A percentile compares a stretch with the other conserved stretches of the same genome.
Evolutionary conservation across 2,888 invertebrate species (phyloP).

Genomic region (Mythimna impura): DNA sequence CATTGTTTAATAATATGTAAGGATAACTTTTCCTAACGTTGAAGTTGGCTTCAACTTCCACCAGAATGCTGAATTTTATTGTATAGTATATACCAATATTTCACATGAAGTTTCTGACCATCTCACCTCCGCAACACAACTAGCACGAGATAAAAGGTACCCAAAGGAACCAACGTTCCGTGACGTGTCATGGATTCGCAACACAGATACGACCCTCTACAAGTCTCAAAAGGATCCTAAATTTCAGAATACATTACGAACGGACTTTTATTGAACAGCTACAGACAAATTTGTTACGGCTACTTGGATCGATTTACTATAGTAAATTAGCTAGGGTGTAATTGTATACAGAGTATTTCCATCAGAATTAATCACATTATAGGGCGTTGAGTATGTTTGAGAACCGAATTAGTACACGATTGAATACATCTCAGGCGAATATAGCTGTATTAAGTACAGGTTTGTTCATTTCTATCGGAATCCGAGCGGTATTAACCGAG

Average conservation of each 20-base stretch:
- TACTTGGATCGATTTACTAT: conserved; percentile 24
- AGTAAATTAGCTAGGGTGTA: conserved; percentile 28
- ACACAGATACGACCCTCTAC: conserved; percentile 14
- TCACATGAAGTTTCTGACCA: conserved; percentile 5
- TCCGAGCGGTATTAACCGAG: conserved; percentile 30
- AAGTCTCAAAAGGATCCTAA: background rate
- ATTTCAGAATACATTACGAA: conserved; percentile 9
- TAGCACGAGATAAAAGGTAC: background rate
- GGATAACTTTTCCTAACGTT: background rate
- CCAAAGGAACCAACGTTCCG: conserved; percentile 17
- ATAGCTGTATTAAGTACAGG: conserved; percentile 14
- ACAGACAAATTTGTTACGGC: conserved; percentile 9
- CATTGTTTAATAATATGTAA: no score
- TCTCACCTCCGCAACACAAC: background rate
- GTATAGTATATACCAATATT: background rate
- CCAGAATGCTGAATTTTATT: background rate
- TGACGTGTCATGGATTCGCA: conserved; percentile 11
- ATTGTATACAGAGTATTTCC: conserved; percentile 19
- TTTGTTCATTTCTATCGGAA: conserved; percentile 28
- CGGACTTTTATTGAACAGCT: background rate
- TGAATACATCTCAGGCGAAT: conserved; percentile 32
- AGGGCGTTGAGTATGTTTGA: conserved; percentile 32
- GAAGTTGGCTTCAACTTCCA: background rate
- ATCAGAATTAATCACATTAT: conserved; percentile 47
- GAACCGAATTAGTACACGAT: conserved; percentile 33